Base-by-base conservation (phyloP, 2,888 invertebrate species). In the Hirtodrosophila alboralis region DNA sequence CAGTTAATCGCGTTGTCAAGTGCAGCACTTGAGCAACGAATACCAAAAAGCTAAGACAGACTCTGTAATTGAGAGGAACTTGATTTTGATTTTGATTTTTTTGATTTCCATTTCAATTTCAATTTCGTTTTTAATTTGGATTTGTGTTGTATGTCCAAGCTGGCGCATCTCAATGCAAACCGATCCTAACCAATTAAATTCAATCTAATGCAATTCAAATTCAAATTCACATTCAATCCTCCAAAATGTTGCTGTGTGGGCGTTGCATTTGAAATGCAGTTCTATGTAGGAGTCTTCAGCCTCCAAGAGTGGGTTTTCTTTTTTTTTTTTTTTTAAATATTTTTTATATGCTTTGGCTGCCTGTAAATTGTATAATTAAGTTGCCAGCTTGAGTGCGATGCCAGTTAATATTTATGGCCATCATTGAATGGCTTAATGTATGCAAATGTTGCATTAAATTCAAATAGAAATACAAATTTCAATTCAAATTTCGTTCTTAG, bases 11-110 rank as follows among this genome's bases (percentile, higher is more conserved):
- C 72, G 51, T 54, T 62, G 61, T 73, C 67, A 66, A 69, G 69
- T 73, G 69, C 67, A 18, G 61, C 67, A 57, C 67, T 73, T 53
- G 49, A 61, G 47, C 27, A 27, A 5, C 51, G 14, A 43, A 56
- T 38, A 44, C 41, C 63, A 61, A 43, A n/a, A 31, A 40, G 27
- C 40, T 26, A 30, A 71, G 47, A 44, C 38, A n/a, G 18, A 49
- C 30, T 28, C 27, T 73, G 74, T 73, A 70, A 73, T 70, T 70
- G 70, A 71, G 74, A 68, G 62, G 61, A 75, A 65, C 81, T 73
- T 60, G 75, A 74, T 73, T 81, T 56, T 27, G 21, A 45, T 61
- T 28, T 52, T 13, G 28, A 40, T 56, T 44, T n/a, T n/a, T n/a
- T n/a, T n/a, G n/a, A n/a, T n/a, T n/a, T n/a, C n/a, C n/a, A n/a